Conservation (phyloP, 1,140 invertebrate genomes). For the Bradysia coprophila region DNA sequence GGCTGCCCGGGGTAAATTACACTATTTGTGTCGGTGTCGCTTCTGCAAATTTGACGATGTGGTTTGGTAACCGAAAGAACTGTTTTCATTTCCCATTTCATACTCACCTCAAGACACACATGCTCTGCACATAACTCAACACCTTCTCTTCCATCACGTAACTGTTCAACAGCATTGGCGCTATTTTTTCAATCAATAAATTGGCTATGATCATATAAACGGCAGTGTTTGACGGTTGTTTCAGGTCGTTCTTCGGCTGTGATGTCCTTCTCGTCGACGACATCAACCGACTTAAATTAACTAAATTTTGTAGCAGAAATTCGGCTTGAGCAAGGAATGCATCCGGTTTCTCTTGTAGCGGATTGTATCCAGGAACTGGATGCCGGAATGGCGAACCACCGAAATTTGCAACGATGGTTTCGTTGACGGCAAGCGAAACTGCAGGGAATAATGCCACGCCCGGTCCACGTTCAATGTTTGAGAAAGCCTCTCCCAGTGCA, state of each 20-base stretch:
- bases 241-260: constrained; percentile 7
- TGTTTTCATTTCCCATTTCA: too few relatives aligned
- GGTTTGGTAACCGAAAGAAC: background rate
- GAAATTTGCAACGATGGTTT: constrained; percentile 64
- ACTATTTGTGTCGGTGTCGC: constrained; percentile 1
- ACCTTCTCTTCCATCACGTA: constrained; percentile 36
- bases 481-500: constrained; percentile 53
- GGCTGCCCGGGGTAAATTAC: constrained; percentile 9
- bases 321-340: constrained; percentile 31
- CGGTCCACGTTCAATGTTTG: constrained; percentile 43
- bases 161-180: constrained; percentile 29
- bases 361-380: constrained; percentile 43
- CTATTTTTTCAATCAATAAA: constrained; percentile 32
- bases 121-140: constrained; percentile 26
- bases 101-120: constrained; percentile 11
- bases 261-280: constrained; percentile 13
- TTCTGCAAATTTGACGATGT: background rate
- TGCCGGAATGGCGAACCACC: constrained; percentile 51
- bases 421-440: constrained; percentile 52
- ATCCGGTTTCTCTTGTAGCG: constrained; percentile 41
- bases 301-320: constrained; percentile 35
- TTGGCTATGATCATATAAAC: constrained; percentile 28
- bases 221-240: constrained; percentile 19
- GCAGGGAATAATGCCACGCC: constrained; percentile 62
- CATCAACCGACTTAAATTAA: constrained; percentile 28